A percentile compares a stretch with the other conserved stretches of the same genome.
Conservation (phyloP, 92 coral and sea anemone species). For the Nematostella vectensis region DNA sequence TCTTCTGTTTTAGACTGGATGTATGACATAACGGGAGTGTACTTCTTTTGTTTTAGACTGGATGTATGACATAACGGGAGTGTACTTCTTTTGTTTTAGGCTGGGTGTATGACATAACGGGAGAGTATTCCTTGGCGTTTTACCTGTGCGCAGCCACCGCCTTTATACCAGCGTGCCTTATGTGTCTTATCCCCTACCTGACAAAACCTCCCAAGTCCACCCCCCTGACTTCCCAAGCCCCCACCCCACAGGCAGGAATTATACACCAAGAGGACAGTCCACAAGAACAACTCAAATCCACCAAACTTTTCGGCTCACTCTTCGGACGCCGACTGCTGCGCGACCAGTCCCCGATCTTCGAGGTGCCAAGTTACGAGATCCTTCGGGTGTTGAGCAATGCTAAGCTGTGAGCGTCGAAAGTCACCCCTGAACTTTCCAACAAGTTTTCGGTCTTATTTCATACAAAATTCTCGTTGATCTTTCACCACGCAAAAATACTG, state of each 20-base stretch:
- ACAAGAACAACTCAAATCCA: not conserved
- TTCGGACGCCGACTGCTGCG: constrained; percentile 16
- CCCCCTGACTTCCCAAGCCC: constrained; percentile 11
- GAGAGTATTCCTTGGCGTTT: constrained; percentile 70
- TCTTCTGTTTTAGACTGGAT: no score
- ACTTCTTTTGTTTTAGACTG: no score
- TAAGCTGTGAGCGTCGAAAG: constrained; percentile 7
- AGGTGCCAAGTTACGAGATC: constrained; percentile 14
- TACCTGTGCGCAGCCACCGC: constrained; percentile 64
- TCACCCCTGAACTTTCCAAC: no score
- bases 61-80: no score
- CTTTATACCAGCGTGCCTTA: constrained; percentile 49
- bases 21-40: no score
- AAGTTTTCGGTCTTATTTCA: no score
- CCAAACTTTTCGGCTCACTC: not conserved
- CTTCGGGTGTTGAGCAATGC: constrained; percentile 9
- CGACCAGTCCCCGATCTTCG: constrained; percentile 6
- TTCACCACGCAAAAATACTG: no score
- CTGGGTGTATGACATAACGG: constrained; percentile 73
- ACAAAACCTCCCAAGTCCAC: constrained; percentile 19
- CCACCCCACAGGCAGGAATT: constrained; percentile 14
- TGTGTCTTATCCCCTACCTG: constrained; percentile 57
- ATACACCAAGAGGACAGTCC: not conserved
- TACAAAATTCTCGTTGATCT: no score
- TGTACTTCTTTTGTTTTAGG: constrained; percentile 25